phyloP scores from a whole-genome alignment of 2,797 vertebrate genomes.

The Scomberomorus guttatus region DNA sequence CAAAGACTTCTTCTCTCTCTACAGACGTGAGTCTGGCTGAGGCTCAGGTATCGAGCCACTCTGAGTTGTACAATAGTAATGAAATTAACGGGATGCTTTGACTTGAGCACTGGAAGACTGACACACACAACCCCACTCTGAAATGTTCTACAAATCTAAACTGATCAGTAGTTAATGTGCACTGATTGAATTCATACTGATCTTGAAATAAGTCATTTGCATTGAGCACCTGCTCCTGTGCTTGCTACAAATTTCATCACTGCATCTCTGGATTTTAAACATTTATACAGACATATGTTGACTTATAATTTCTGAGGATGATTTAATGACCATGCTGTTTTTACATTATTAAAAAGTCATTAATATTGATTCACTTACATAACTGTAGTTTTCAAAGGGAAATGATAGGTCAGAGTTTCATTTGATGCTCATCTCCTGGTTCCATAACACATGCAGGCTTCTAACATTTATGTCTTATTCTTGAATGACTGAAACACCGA shows the following conservation, averaged over 20 bases:
- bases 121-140: not conserved
- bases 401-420: conserved; percentile 32
- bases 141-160: conserved; percentile 42
- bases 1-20: conserved; percentile 67
- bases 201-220: conserved; percentile 55
- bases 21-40: conserved; percentile 59
- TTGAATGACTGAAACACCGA: conserved; percentile 1
- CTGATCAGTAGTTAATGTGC: conserved; percentile 44
- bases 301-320: conserved; percentile 45
- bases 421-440: conserved; percentile 39
- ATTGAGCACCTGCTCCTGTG: conserved; percentile 41
- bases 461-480: not conserved
- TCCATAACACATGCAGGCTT: not conserved
- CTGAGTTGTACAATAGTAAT: conserved; percentile 60
- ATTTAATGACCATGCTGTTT: conserved; percentile 40
- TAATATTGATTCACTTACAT: conserved; percentile 67
- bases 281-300: conserved; percentile 58
- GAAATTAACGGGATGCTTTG: conserved; percentile 67
- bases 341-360: conserved; percentile 64
- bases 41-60: conserved; percentile 74
- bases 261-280: conserved; percentile 48
- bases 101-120: conserved; percentile 37
- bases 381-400: conserved; percentile 53
- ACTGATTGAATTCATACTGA: conserved; percentile 50
- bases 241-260: conserved; percentile 56